These are phyloP conservation scores for Dromiciops gliroides DNA, from an alignment of 2,113 vertebrate species.

Conservation along the genomic window DNA sequence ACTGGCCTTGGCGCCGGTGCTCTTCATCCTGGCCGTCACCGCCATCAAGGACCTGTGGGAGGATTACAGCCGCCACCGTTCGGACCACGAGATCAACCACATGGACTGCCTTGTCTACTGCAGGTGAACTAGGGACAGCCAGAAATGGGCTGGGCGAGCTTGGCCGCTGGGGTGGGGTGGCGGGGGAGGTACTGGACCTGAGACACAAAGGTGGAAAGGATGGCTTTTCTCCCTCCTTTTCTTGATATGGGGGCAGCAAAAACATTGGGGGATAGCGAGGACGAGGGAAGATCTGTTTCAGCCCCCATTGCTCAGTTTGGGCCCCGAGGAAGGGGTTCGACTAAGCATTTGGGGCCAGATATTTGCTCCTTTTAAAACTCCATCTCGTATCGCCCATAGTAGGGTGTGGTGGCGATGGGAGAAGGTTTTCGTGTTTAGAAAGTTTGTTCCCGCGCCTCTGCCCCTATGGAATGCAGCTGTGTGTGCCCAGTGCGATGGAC, in stretches of 20 bases:
- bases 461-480: neutral
- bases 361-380: neutral
- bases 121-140: slow-evolving; percentile 84
- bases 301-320: neutral
- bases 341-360: neutral
- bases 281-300: too few species aligned
- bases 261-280: neutral
- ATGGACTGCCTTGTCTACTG: slow-evolving; percentile 96
- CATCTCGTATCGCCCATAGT: neutral
- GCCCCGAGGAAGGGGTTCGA: neutral
- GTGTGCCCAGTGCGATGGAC: neutral
- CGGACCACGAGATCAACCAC: slow-evolving; percentile 97
- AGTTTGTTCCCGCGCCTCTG: neutral
- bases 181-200: neutral
- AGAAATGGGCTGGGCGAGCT: neutral
- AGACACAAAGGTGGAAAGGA: neutral
- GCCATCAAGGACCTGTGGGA: slow-evolving; percentile 98
- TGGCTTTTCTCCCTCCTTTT: too few species aligned
- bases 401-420: neutral
- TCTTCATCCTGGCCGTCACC: slow-evolving; percentile 96
- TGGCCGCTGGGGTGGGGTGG: too few species aligned
- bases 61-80: slow-evolving; percentile 95
- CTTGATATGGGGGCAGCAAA: accelerated
- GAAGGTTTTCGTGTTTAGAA: neutral
- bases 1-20: slow-evolving; percentile 93